Percentiles rank a stretch among this genome's conserved stretches.
Evolutionary conservation across 2,113 vertebrate genomes (phyloP).

Genomic region (Heloderma charlesbogerti): DNA sequence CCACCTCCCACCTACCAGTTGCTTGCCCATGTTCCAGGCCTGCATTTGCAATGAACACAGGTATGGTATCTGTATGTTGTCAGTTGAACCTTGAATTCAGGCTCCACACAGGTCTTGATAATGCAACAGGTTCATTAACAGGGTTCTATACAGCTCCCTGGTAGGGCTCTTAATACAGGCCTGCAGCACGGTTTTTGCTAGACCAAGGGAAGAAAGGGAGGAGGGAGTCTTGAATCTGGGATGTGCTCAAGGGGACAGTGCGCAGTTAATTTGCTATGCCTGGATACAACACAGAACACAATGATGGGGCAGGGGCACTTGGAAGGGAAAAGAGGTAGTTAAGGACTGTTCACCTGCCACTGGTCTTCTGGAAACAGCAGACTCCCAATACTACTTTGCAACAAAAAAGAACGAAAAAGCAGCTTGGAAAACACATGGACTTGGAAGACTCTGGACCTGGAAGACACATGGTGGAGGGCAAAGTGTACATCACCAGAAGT

Average conservation of each 20-base stretch:
- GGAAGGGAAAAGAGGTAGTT: background rate
- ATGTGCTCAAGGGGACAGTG: background rate
- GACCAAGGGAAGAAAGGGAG: background rate
- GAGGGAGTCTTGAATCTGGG: background rate
- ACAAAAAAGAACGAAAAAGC: background rate
- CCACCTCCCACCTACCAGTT: background rate
- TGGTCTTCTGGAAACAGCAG: background rate
- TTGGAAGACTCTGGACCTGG: too few relatives aligned
- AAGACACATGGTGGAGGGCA: background rate
- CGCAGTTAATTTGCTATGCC: background rate
- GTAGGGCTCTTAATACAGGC: background rate
- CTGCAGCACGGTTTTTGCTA: background rate
- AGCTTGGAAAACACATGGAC: background rate
- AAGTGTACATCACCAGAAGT: background rate
- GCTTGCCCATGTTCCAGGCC: background rate
- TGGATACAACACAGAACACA: background rate
- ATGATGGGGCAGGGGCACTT: fast-evolving
- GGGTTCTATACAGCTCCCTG: background rate
- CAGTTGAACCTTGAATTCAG: background rate
- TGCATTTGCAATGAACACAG: background rate
- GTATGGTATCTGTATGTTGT: background rate
- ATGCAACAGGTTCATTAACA: background rate
- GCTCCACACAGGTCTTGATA: background rate
- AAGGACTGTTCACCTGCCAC: background rate
- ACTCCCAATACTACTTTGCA: background rate